Evolutionary conservation across 37 sponge, comb jelly and placozoan genomes (phyloP), one percentile per base, ranked within the genome.

Genomic region (Corticium candelabrum): DNA sequence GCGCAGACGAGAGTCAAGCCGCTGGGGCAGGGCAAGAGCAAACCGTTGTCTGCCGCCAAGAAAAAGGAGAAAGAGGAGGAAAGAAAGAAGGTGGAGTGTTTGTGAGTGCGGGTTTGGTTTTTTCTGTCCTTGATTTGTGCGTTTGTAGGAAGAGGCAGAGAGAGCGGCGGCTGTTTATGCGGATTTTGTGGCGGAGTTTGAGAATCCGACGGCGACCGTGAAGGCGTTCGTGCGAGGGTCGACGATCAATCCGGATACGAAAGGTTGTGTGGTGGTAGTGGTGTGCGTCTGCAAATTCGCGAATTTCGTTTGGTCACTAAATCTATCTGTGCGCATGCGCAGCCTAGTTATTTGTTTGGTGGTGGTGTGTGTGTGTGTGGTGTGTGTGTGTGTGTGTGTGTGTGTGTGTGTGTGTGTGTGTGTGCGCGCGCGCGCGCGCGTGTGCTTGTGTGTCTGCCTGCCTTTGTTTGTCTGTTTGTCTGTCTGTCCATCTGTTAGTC

Each of bases 201-300:
- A 91, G 76, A 85, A 91, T 2, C 27, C 85, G 34, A 82, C 71
- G 0, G 78, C 83, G 1, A 41, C 74, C 37, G 87, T 79, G 0
- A 97, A 97, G 75, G 84, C 94, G 34, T 97, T 97, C 86, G 92
- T 97, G 1, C 84, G 90, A 70, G 94, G 99, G 21, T 78, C 80
- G 40, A 86, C 81, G 37, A 90, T 90, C 41, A 96, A 93, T 68
- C 89, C 94, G 37, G 83, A 86, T 2, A 76, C 71, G 75, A 81
- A 77, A 80, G 80, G 80, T 70, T 67, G n/a, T n/a, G n/a, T n/a
- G n/a, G n/a, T n/a, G n/a, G n/a, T n/a, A n/a, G n/a, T n/a, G n/a
- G n/a, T n/a, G n/a, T n/a, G n/a, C n/a, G n/a, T n/a, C n/a, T n/a
- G n/a, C n/a, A n/a, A n/a, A n/a, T n/a, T n/a, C n/a, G n/a, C n/a